Evolutionary conservation across 92 coral and sea anemone genomes (phyloP).

Genomic region (Pocillopora grandis): DNA sequence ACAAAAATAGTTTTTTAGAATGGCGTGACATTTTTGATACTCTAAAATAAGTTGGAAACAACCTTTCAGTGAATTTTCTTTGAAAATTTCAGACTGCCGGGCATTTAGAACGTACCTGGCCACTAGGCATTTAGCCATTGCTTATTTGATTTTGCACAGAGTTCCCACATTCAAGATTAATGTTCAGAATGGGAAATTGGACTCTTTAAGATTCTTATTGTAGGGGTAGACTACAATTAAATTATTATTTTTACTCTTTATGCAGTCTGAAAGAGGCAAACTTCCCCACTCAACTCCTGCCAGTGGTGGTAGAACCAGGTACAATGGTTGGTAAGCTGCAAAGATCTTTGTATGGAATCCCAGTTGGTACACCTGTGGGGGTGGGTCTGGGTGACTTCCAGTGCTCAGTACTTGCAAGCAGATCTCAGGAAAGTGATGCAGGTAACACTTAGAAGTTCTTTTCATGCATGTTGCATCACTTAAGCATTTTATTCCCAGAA

Average conservation of each 20-base stretch:
- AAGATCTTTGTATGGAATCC: conserved; percentile 61
- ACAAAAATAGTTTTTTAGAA: too few species aligned
- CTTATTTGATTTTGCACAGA: too few species aligned
- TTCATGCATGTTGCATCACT: neutral
- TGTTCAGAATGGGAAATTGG: too few species aligned
- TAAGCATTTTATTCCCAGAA: neutral
- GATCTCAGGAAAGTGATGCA: conserved; percentile 65
- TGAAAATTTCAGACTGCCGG: too few species aligned
- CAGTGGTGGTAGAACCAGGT: conserved; percentile 67
- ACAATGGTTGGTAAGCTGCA: conserved; percentile 72
- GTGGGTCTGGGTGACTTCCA: conserved; percentile 96
- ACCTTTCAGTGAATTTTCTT: too few species aligned
- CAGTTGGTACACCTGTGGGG: conserved; percentile 74
- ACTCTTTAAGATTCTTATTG: too few species aligned
- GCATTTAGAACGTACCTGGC: too few species aligned
- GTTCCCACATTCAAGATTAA: too few species aligned
- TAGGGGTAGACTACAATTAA: neutral
- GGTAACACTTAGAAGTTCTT: conserved; percentile 51
- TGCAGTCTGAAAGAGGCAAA: conserved; percentile 38
- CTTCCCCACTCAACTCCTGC: conserved; percentile 81
- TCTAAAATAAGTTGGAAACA: too few species aligned
- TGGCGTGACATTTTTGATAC: too few species aligned
- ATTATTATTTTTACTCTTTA: neutral
- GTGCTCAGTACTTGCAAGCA: conserved; percentile 88
- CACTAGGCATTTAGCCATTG: too few species aligned